Base-by-base conservation (phyloP, 2,797 vertebrate species). In the Loriculus beryllinus region DNA sequence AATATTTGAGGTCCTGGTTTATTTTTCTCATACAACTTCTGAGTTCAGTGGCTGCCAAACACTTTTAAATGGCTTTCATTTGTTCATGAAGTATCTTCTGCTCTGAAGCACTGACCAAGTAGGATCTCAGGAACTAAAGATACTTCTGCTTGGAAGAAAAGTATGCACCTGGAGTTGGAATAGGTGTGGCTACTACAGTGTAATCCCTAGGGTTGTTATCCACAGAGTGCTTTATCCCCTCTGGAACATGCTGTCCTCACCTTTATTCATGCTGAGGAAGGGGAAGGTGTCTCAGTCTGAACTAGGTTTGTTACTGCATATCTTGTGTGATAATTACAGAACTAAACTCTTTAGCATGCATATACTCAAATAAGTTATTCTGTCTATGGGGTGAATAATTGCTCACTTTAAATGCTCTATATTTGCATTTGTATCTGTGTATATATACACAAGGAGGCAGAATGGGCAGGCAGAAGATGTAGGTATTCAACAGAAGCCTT, bases 401-500 rank as follows among this genome's bases (percentile, higher is more conserved):
- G 39, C 54, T 85, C 67, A 48, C 67, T 88, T 94, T 77, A 82
- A 90, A 67, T 83, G 67, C 31, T 76, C 47, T 47, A 48, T 92
- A 45, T 90, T n/a, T n/a, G 59, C 35, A 60, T 90, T 89, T 72
- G n/a, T 6, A 9, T 42, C 52, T 82, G 11, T 59, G 20, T 84
- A 2, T 40, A 69, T 7, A 10, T 45, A 54, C n/a, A 49, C 25
- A 16, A 37, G 31, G 60, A 57, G 45, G 69, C 39, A 70, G 56
- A 67, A 93, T 37, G 39, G 26, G 20, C 60, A 28, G 57, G 42
- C 54, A 59, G 63, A 91, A 75, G 26, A 80, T 82, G 69, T 71
- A 82, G 86, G 96, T 90, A 91, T 95, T 94, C 68, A 90, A 89
- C 57, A 71, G 85, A 94, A 86, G 37, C 25, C 78, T 91, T 71